A percentile compares a stretch with the other conserved stretches of the same genome.
phyloP scores from a whole-genome alignment of 2,113 vertebrate genomes.

The Meles meles region DNA sequence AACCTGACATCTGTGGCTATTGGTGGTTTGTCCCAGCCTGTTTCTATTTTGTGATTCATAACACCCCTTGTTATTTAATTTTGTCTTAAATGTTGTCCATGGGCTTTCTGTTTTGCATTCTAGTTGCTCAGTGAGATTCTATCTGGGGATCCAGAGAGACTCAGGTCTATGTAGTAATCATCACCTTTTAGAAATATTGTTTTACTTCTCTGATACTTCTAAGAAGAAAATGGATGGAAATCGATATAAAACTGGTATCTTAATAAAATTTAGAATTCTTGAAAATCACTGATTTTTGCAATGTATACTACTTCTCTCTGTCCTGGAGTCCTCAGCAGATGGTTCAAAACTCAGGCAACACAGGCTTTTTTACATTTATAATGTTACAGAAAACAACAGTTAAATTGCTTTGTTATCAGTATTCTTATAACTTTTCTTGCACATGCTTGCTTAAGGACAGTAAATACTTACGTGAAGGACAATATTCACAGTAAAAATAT shows the following conservation, averaged over 20 bases:
- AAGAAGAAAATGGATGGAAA: neutral
- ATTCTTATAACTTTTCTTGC: neutral
- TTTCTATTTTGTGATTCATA: neutral
- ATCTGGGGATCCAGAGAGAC: neutral
- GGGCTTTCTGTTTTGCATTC: neutral
- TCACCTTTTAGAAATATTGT: neutral
- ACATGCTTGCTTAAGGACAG: neutral
- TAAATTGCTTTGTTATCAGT: neutral
- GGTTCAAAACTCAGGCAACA: neutral
- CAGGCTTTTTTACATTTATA: neutral
- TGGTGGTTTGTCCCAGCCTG: neutral
- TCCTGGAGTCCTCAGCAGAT: neutral
- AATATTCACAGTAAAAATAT: neutral
- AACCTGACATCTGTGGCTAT: neutral
- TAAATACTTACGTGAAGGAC: neutral
- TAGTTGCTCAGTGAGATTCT: neutral
- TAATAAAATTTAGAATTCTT: neutral
- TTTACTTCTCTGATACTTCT: neutral
- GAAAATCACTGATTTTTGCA: neutral
- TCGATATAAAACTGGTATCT: neutral
- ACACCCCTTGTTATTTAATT: neutral
- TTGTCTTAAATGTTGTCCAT: neutral
- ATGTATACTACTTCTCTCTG: neutral
- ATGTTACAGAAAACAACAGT: neutral
- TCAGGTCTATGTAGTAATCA: neutral